Base-by-base conservation (phyloP, 2,113 vertebrate genomes). In the Phrynosoma blainvillii region DNA sequence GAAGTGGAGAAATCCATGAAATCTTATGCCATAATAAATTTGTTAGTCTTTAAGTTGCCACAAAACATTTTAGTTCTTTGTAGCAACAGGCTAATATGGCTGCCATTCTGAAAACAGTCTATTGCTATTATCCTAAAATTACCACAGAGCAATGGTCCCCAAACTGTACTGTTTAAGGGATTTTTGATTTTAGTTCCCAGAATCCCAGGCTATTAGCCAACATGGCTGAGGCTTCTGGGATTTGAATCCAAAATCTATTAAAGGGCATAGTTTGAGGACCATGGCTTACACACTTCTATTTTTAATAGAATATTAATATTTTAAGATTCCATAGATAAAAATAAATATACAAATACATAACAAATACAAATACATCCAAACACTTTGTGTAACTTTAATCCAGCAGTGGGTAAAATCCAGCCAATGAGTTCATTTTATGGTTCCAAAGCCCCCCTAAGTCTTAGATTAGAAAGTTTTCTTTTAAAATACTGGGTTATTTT, bases 61-160 rank as follows among this genome's bases (percentile, higher is more conserved):
- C 36, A 36, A 36, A 4, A 13, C 14, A 16, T 42, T 8, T 77
- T 25, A 23, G 27, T 54, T 54, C 52, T 79, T 79, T 20, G 20
- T 11, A 20, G 25, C n/a, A 13, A 62, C 32, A 80, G n/a, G 14
- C 20, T 32, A 80, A 36, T 32, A 74, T 74, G 36, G 36, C 18
- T 75, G 36, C 27, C 23, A 32, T 56, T 82, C 32, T 82, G 20
- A 82, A 36, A 30, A 12, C 0, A 42, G 40, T 30, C 11, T 11
- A 59, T 83, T 71, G 68, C 47, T 70, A 89, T 40, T 83, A 84
- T 59, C 85, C 92, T 92, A 91, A 93, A 91, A 92, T 87, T 87
- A 90, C 90, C 88, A 93, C 87, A 95, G 85, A 89, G 92, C 36
- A 36, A 36, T 36, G 36, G 36, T 36, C 36, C 36, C 36, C 36